phyloP scores from a whole-genome alignment of 2,888 invertebrate species.

The Sinhomidia bicolor region DNA sequence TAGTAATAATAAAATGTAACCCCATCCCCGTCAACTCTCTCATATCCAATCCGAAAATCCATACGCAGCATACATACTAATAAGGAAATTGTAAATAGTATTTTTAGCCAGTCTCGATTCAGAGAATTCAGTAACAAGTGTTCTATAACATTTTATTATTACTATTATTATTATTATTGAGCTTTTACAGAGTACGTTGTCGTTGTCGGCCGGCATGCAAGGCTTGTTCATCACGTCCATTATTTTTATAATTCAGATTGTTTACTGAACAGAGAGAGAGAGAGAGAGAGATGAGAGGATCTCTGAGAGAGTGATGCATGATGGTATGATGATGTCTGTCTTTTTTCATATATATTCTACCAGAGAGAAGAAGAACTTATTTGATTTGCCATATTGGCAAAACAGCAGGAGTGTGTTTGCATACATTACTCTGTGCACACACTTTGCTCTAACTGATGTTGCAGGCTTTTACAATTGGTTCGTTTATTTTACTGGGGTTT shows the following conservation, averaged over 20 bases:
- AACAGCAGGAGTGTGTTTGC: constrained; percentile 68
- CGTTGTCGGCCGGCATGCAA: constrained; percentile 39
- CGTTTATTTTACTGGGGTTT: constrained; percentile 38
- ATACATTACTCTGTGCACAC: constrained; percentile 44
- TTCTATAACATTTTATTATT: constrained; percentile 53
- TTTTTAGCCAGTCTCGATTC: constrained; percentile 53
- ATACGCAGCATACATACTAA: constrained; percentile 60
- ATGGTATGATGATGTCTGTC: constrained; percentile 58
- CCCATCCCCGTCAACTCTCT: constrained; percentile 56
- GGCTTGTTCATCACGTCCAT: constrained; percentile 61
- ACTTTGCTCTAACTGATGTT: constrained; percentile 30
- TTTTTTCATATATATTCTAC: too few relatives aligned
- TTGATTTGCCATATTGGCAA: constrained; percentile 69
- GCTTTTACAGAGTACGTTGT: constrained; percentile 38
- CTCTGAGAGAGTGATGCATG: constrained; percentile 62
- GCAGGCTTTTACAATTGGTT: constrained; percentile 55
- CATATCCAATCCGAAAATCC: constrained; percentile 61
- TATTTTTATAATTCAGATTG: constrained; percentile 64
- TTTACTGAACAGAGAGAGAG: constrained; percentile 47
- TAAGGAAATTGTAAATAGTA: constrained; percentile 68
- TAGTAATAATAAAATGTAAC: constrained; percentile 17
- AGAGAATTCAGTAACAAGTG: constrained; percentile 51
- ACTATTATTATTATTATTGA: too few relatives aligned
- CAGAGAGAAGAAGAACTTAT: constrained; percentile 47
- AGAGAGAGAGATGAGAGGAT: constrained; percentile 23